Evolutionary conservation across 2,888 invertebrate genomes (phyloP).

Genomic region (Platycheirus rosarum): DNA sequence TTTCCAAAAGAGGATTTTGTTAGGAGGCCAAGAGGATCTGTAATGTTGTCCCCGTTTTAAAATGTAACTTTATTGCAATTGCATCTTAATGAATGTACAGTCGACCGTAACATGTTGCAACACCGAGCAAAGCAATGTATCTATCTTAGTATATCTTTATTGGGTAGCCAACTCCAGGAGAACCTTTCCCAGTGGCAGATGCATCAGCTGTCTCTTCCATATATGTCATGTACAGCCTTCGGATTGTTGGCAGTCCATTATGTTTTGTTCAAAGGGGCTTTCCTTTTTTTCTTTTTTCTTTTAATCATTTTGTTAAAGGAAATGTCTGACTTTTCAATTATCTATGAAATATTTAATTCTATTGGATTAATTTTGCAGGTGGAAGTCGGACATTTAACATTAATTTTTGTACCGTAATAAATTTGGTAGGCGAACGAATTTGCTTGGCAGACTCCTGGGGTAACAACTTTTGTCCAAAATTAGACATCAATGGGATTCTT

Average conservation of each 20-base stretch:
- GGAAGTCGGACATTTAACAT: constrained; percentile 40
- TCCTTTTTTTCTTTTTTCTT: neutral
- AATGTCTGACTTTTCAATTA: too few species aligned
- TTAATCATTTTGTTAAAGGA: too few species aligned
- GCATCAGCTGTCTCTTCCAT: too few species aligned
- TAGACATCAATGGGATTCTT: too few species aligned
- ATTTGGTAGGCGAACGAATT: too few species aligned
- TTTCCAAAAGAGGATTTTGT: constrained; percentile 29
- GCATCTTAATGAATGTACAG: too few species aligned
- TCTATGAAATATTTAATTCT: constrained; percentile 51
- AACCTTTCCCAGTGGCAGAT: constrained; percentile 7
- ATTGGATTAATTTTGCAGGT: constrained; percentile 39
- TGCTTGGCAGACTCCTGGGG: too few species aligned
- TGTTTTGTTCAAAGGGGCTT: too few species aligned
- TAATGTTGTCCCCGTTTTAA: constrained; percentile 9
- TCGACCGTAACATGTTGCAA: constrained; percentile 54
- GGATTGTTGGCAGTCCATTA: too few species aligned
- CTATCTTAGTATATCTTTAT: constrained; percentile 14
- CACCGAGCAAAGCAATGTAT: constrained; percentile 23
- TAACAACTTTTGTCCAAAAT: too few species aligned
- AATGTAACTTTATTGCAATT: constrained; percentile 28
- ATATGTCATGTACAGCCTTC: too few species aligned
- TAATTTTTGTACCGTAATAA: constrained; percentile 48
- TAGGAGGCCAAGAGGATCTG: neutral
- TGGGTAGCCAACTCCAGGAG: neutral